These are phyloP conservation scores for Bombus haemorrhoidalis DNA, from an alignment of 1,140 invertebrate genomes.

Conservation along the genomic window DNA sequence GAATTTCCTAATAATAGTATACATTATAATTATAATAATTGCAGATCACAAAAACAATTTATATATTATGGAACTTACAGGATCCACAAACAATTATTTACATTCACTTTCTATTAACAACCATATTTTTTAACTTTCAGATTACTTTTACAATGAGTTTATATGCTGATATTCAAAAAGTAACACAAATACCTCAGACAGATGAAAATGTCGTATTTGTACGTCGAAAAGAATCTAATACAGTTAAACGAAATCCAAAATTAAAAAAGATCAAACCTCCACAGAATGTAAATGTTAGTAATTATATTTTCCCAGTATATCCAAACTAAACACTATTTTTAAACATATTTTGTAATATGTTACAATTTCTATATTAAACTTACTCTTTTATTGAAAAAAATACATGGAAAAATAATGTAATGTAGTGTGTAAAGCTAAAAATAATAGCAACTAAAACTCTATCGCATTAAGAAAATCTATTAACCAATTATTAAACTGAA, in stretches of 20 bases:
- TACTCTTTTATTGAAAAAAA: background rate
- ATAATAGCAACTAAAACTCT: background rate
- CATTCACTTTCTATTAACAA: background rate
- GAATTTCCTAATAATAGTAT: background rate
- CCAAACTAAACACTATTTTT: background rate
- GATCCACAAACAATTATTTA: background rate
- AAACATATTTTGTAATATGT: too few relatives aligned
- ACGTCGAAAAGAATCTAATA: background rate
- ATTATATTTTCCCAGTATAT: background rate
- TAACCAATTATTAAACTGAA: too few relatives aligned
- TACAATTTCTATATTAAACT: background rate
- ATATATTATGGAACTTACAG: background rate
- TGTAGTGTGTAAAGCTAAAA: too few relatives aligned
- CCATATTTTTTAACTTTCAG: background rate
- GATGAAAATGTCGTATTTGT: constrained; percentile 23
- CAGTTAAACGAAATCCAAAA: constrained; percentile 22
- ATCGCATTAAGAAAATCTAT: too few relatives aligned
- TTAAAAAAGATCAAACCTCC: constrained; percentile 10
- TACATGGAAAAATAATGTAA: background rate
- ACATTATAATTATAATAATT: background rate
- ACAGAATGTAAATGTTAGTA: constrained; percentile 47
- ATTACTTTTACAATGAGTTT: constrained; percentile 37
- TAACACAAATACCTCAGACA: constrained; percentile 10
- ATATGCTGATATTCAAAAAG: constrained; percentile 32
- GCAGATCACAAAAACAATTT: background rate